Evolutionary conservation across 1,140 invertebrate species (phyloP), one percentile per base, ranked within the genome.

Genomic region (Drosophila serrata): DNA sequence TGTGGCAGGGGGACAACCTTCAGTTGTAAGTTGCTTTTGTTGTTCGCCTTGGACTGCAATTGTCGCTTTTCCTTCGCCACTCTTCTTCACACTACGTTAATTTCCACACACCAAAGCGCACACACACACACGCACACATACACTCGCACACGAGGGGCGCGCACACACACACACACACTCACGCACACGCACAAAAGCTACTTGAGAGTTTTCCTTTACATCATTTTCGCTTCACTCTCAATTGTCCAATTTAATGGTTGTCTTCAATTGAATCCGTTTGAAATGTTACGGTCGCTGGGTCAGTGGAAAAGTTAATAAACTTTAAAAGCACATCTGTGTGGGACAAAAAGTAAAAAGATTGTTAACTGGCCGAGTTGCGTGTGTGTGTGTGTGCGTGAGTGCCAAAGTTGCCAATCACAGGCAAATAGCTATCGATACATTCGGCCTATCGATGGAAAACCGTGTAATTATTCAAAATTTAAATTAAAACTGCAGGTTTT

Each of bases 71-170:
- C 79, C 60, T 56, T 77, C 24, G 60, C 58, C 56, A 75, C 65
- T 67, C 81, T 72, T 70, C 72, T 85, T 85, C 78, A 78, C 81
- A 85, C 82, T 78, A 65, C 82, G 77, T 81, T 85, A 85, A 85
- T 85, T 85, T 85, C 73, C 59, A 85, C 81, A 81, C 80, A 82
- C 78, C 78, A 61, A 81, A 49, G 68, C 72, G 53, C 43, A 72
- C 57, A 60, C 58, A 58, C 43, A 24, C 48, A 40, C 60, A 73
- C 43, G 37, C 51, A 73, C 24, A 11, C 24, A 39, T 35, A 13
- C 19, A 24, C 48, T 33, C 22, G 33, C 42, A 56, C 51, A 45
- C 60, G 24, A 7, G 51, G 24, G 31, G 43, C 37, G 46, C 57
- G 22, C 48, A 40, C 60, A 73, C 43, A 42, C 51, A 73, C 24